Percentiles rank a stretch among this genome's conserved stretches.
These are phyloP conservation scores for Phaethon lepturus DNA, from an alignment of 2,113 vertebrate genomes.

Conservation along the genomic window DNA sequence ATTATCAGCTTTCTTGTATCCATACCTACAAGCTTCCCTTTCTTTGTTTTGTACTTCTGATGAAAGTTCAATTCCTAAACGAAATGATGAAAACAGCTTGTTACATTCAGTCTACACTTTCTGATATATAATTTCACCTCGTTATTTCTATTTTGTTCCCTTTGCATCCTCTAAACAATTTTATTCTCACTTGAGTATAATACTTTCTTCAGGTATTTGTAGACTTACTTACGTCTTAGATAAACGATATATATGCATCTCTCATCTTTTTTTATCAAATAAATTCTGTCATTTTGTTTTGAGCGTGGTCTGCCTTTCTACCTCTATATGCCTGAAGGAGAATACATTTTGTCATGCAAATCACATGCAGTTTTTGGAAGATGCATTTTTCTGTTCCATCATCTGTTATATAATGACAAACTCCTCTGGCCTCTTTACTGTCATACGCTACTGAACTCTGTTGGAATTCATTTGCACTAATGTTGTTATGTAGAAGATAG, in stretches of 20 bases:
- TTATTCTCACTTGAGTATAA: background rate
- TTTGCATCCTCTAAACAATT: background rate
- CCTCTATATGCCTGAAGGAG: background rate
- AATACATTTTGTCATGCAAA: background rate
- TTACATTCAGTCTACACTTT: background rate
- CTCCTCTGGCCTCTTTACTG: background rate
- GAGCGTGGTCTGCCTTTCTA: background rate
- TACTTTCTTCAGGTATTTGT: background rate
- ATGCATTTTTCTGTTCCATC: background rate
- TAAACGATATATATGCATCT: background rate
- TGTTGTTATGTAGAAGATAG: background rate
- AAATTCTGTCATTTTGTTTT: background rate
- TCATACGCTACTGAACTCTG: background rate
- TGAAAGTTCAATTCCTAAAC: conserved; percentile 32
- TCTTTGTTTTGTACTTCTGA: conserved; percentile 33
- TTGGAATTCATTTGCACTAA: background rate
- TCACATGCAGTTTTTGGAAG: background rate
- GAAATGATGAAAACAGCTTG: background rate
- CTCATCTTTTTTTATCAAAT: background rate
- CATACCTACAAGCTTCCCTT: background rate
- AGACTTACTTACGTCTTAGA: background rate
- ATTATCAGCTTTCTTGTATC: background rate
- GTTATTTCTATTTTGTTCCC: background rate
- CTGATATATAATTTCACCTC: background rate
- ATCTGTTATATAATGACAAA: background rate